A percentile compares a stretch with the other conserved stretches of the same genome.
These are phyloP conservation scores for Nomada lathburiana DNA, from an alignment of 2,888 invertebrate genomes.

Conservation along the genomic window DNA sequence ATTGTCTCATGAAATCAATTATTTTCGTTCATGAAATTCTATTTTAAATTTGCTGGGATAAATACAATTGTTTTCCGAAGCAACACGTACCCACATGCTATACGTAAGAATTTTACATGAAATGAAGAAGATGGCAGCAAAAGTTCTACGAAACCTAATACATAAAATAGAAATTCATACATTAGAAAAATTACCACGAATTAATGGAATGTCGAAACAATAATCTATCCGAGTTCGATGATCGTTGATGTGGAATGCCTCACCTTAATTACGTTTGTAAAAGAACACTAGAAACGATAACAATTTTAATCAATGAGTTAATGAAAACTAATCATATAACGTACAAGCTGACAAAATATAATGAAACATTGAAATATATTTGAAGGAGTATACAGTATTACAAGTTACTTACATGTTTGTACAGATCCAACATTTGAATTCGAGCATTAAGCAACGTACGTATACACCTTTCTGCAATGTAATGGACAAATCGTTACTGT, in stretches of 20 bases:
- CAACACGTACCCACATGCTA: background rate
- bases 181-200: slow-evolving; percentile 7
- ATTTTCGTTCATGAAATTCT: slow-evolving; percentile 25
- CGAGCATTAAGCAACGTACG: slow-evolving; percentile 93
- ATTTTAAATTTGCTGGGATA: slow-evolving; percentile 22
- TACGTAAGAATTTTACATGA: background rate
- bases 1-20: slow-evolving; percentile 5
- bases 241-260: slow-evolving; percentile 62
- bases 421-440: slow-evolving; percentile 80
- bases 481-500: slow-evolving; percentile 3
- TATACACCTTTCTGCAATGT: slow-evolving; percentile 92
- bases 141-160: slow-evolving; percentile 39
- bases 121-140: background rate
- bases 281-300: slow-evolving; percentile 57
- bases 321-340: slow-evolving; percentile 45
- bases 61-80: background rate
- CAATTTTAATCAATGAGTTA: slow-evolving; percentile 41
- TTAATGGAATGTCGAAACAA: slow-evolving; percentile 51
- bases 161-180: slow-evolving; percentile 33
- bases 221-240: slow-evolving; percentile 17
- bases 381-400: slow-evolving; percentile 62
- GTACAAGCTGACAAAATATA: slow-evolving; percentile 55
- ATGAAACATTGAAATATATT: slow-evolving; percentile 53
- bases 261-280: slow-evolving; percentile 36
- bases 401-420: slow-evolving; percentile 76